Evolutionary conservation across 64 coral and sea anemone species (phyloP), one percentile per base, ranked within the genome.

Genomic region (Montipora sp.): DNA sequence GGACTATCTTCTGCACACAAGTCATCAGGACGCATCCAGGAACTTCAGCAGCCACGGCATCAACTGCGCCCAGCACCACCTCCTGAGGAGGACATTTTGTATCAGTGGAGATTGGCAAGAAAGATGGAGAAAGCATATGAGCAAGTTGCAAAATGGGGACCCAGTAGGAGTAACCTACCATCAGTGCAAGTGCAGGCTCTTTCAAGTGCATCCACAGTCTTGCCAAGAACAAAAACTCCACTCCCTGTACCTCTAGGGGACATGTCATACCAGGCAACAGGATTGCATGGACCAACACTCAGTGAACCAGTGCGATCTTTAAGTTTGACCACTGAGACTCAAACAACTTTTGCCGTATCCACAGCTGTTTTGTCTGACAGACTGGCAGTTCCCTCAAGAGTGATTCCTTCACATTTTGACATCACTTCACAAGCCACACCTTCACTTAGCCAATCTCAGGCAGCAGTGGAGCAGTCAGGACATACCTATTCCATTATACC

Each of bases 61-160:
- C 51, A 83, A 16, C 45, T 19, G 11, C 71, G 79, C 55, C 59
- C 93, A 59, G 72, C 79, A 16, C 95, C 82, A 48, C 81, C 90
- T 51, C 98, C 92, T 67, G 98, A 99, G 78, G 94, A 99, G 45
- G 98, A 99, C 77, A 99, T 99, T 68, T 82, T 99, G 44, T 99
- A 99, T 76, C 98, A 99, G 75, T 99, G 98, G 98, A 87, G 98
- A 36, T 51, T 99, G 19, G 92, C 94, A 77, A 99, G 98, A 47
- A 96, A 94, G 84, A 93, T 99, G 91, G 98, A 99, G 75, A 95
- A 88, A 65, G 98, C 98, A 45, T 88, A 99, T 90, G 92, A 96
- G 89, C 89, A 76, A n/a, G 72, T 59, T 16, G 18, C 49, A 47
- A 69, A 79, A 73, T 44, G 46, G 82, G 46, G 80, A 9, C 88